phyloP scores from a whole-genome alignment of 2,797 vertebrate genomes.

The Gambusia yucatana region DNA sequence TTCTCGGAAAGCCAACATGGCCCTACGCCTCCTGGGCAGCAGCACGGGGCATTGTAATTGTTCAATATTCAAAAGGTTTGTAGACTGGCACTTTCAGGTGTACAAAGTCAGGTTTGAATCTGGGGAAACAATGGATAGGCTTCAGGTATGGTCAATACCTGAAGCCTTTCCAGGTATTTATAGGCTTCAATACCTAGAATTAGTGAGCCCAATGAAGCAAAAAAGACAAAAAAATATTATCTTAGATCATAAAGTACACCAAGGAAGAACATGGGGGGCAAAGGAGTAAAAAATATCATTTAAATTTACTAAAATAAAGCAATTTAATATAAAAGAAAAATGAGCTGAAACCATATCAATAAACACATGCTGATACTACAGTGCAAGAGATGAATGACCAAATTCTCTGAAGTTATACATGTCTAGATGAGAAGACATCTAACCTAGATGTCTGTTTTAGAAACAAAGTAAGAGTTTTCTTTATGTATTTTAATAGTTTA shows the following conservation, averaged over 20 bases:
- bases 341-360: not conserved
- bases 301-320: not conserved
- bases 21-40: constrained; percentile 29
- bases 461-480: too few relatives aligned
- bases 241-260: constrained; percentile 27
- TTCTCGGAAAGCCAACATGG: constrained; percentile 58
- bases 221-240: constrained; percentile 27
- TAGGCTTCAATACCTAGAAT: not conserved
- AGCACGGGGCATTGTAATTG: constrained; percentile 53
- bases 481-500: constrained; percentile 13
- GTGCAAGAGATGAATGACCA: constrained; percentile 14
- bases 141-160: too few relatives aligned
- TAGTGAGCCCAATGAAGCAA: constrained; percentile 26
- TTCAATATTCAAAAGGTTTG: constrained; percentile 63
- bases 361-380: constrained; percentile 5
- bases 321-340: constrained; percentile 6
- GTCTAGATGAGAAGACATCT: not conserved
- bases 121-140: constrained; percentile 42
- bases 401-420: constrained; percentile 43
- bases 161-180: too few relatives aligned
- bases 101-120: constrained; percentile 68
- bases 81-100: constrained; percentile 70
- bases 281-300: not conserved
- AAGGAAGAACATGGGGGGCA: constrained; percentile 23
- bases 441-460: too few relatives aligned